A percentile compares a stretch with the other conserved stretches of the same genome.
Conservation (phyloP, 2,797 vertebrate genomes). For the Octomys mimax region DNA sequence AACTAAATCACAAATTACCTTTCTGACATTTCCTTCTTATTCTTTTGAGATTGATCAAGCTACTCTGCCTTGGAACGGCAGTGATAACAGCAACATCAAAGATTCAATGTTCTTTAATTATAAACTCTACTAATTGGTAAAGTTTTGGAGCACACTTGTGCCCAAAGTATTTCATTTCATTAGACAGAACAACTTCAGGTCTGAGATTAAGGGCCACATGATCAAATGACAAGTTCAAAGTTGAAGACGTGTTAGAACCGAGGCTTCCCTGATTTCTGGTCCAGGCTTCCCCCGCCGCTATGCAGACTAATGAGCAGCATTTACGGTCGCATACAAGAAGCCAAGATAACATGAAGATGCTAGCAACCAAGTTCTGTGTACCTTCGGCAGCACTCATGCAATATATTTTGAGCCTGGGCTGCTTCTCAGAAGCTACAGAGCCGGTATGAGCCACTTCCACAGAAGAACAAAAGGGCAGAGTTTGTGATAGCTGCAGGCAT, state of each 20-base stretch:
- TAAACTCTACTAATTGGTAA: background rate
- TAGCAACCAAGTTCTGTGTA: background rate
- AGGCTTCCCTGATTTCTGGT: background rate
- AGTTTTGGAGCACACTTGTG: background rate
- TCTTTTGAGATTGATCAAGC: background rate
- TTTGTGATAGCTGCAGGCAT: background rate
- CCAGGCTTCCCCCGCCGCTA: background rate
- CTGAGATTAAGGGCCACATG: background rate
- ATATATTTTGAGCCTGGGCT: slow-evolving; percentile 41
- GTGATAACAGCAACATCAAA: background rate
- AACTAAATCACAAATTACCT: slow-evolving; percentile 28
- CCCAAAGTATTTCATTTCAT: background rate
- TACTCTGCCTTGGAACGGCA: background rate
- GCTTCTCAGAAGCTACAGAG: background rate
- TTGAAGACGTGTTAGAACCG: background rate
- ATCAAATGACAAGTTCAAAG: background rate
- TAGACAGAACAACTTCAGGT: background rate
- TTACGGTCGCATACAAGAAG: slow-evolving; percentile 53
- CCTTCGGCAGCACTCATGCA: slow-evolving; percentile 5
- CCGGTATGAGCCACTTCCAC: background rate
- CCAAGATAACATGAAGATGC: slow-evolving; percentile 53
- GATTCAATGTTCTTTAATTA: slow-evolving; percentile 26
- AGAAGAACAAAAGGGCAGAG: background rate
- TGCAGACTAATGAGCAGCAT: slow-evolving; percentile 7
- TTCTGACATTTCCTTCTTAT: background rate